These are phyloP conservation scores for Coccyzus lansbergi DNA, from an alignment of 2,797 vertebrate genomes.

Conservation along the genomic window DNA sequence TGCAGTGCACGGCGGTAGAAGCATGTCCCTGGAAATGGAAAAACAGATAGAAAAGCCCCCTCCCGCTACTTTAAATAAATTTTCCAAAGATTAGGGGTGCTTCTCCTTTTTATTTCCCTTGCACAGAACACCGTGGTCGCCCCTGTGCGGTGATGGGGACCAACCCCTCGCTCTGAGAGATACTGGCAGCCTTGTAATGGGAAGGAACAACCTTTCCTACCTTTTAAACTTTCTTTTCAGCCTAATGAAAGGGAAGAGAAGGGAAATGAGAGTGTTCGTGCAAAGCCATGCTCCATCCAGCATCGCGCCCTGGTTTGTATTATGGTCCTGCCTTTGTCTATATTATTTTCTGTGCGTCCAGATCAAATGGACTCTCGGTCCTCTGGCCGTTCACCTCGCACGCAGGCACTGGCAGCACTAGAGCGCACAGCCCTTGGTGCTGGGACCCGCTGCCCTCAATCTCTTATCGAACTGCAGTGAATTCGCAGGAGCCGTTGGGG, in stretches of 20 bases:
- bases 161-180: rapidly evolving
- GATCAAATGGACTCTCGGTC: neutral
- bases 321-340: neutral
- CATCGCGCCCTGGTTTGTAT: rapidly evolving
- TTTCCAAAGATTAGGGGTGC: neutral
- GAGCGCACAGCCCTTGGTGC: neutral
- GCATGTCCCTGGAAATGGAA: neutral
- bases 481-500: neutral
- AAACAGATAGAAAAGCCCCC: neutral
- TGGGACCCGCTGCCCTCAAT: neutral
- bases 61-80: neutral
- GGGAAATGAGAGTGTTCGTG: neutral
- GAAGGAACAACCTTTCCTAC: too few relatives aligned
- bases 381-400: neutral
- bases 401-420: neutral
- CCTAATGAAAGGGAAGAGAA: neutral
- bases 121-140: rapidly evolving
- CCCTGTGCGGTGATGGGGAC: too few relatives aligned
- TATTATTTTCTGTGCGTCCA: rapidly evolving
- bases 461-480: neutral
- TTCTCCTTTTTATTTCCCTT: neutral
- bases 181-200: neutral
- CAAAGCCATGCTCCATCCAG: rapidly evolving
- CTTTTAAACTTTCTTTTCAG: neutral
- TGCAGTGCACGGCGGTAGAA: rapidly evolving